Evolutionary conservation across 2,113 vertebrate genomes (phyloP), one percentile per base, ranked within the genome.

Genomic region (Macaca nemestrina): DNA sequence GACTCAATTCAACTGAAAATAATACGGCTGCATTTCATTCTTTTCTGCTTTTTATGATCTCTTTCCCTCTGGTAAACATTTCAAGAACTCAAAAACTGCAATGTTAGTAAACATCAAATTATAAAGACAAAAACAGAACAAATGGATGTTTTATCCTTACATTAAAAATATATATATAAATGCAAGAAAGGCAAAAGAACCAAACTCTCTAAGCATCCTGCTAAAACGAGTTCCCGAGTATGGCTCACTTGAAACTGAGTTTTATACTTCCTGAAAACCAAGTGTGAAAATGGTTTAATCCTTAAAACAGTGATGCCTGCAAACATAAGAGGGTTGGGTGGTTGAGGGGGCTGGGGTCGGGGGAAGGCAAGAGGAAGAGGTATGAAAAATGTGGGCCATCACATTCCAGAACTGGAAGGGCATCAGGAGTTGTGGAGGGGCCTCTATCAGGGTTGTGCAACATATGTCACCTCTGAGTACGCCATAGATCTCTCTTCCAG

Each of bases 121-220:
- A 67, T 48, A 89, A 96, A 92, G 55, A 64, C 75, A 80, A 75
- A 81, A 93, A 80, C 13, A 64, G 35, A 93, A 80, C 59, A 68
- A 84, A 93, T 30, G 14, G 57, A 52, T 3, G 43, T 38, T 79
- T 73, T 22, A 43, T 45, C 45, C 45, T 73, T n/a, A 7, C 38
- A 57, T 73, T 75, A 81, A 90, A 90, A 81, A 61, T 8, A 23
- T 16, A n/a, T 18, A n/a, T 8, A 23, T 23, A n/a, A 5, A n/a
- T n/a, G 30, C 55, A 88, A 83, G 81, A 68, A 80, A 91, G 35
- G 14, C 91, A 83, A 82, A 87, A 75, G 64, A 52, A 78, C 35
- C 20, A 43, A 93, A 40, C 2, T 30, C n/a, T 87, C 43, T 87
- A 20, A 64, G 25, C 5, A 61, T 68, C 32, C 30, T 84, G 23